phyloP scores from a whole-genome alignment of 2,797 vertebrate genomes.

The Simalia tracyae region DNA sequence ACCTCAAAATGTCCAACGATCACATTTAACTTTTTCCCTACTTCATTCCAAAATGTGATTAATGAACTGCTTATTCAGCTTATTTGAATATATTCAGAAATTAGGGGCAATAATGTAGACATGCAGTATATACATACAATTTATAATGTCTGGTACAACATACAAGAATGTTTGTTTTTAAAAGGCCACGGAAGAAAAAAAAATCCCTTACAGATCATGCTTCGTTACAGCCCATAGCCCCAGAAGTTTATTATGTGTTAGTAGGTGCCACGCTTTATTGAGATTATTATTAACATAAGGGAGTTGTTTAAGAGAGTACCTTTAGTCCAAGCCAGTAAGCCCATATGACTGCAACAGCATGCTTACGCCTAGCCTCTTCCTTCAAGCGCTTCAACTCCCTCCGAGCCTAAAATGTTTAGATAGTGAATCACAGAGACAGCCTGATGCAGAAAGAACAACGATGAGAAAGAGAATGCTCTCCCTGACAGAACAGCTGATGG shows the following conservation, averaged over 20 bases:
- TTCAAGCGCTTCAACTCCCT: constrained; percentile 98
- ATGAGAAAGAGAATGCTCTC: constrained; percentile 61
- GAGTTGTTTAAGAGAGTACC: constrained; percentile 81
- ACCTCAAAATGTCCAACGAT: background rate
- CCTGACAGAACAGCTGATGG: constrained; percentile 46
- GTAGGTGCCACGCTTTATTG: constrained; percentile 61
- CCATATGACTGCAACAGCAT: constrained; percentile 99
- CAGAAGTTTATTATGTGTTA: constrained; percentile 62
- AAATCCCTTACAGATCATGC: constrained; percentile 37
- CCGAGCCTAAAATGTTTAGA: constrained; percentile 91
- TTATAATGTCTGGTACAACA: constrained; percentile 11
- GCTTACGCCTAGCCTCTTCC: constrained; percentile 97
- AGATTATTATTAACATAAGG: constrained; percentile 52
- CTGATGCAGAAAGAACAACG: constrained; percentile 70
- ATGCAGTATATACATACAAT: background rate
- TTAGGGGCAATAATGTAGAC: background rate
- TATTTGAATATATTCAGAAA: background rate
- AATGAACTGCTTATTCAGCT: background rate
- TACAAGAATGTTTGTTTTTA: background rate
- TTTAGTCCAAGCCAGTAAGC: constrained; percentile 99
- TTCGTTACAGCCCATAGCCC: constrained; percentile 24
- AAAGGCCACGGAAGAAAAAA: constrained; percentile 9
- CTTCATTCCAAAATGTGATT: background rate
- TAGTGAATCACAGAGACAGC: constrained; percentile 77
- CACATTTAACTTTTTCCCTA: background rate